phyloP scores from a whole-genome alignment of 2,888 invertebrate species.

The Catocala sponsa region DNA sequence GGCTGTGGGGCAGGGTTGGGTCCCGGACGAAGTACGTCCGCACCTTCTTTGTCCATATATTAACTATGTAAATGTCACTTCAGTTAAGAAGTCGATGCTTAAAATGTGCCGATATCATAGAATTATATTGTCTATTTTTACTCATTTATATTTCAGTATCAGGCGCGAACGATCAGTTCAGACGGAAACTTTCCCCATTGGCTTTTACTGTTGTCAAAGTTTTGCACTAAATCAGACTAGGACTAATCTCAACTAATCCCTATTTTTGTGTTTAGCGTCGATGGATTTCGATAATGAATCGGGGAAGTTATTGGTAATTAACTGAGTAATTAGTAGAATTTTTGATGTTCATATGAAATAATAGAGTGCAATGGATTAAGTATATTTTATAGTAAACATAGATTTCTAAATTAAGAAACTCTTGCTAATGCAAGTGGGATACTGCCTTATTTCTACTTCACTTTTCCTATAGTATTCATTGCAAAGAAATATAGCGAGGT shows the following conservation, averaged over 20 bases:
- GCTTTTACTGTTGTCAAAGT: constrained; percentile 71
- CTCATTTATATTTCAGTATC: constrained; percentile 58
- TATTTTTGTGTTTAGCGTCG: constrained; percentile 43
- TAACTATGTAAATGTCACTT: no score
- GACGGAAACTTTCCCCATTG: constrained; percentile 70
- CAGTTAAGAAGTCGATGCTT: constrained; percentile 8
- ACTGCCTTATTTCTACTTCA: no score
- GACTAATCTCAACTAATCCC: constrained; percentile 52
- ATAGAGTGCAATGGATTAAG: no score
- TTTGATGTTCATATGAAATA: no score
- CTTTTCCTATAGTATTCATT: no score
- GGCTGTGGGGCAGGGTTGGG: constrained; percentile 46
- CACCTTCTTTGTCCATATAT: constrained; percentile 31
- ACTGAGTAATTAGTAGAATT: no score
- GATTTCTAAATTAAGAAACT: no score
- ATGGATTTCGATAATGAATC: constrained; percentile 16
- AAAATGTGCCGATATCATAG: constrained; percentile 9
- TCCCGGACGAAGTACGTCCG: constrained; percentile 39
- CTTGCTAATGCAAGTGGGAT: no score
- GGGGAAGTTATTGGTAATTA: not conserved
- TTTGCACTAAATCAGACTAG: constrained; percentile 68
- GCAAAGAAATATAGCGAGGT: no score
- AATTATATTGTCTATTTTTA: constrained; percentile 43
- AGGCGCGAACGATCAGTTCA: constrained; percentile 69
- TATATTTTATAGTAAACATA: no score